Evolutionary conservation across 2,888 invertebrate genomes (phyloP), one percentile per base, ranked within the genome.

Genomic region (Hyposoter dolosus): DNA sequence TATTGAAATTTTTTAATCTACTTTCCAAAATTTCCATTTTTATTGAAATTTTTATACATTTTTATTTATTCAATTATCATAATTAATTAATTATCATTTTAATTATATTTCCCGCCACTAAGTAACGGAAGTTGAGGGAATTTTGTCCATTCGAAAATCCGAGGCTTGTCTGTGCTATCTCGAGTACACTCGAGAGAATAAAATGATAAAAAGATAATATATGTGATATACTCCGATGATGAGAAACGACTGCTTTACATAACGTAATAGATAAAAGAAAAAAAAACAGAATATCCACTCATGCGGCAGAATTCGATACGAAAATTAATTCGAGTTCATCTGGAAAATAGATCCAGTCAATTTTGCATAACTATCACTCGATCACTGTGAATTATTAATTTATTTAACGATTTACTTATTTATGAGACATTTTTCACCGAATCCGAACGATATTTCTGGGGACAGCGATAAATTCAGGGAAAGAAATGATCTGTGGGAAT

Each of bases 161-260:
- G 66, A 40, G 1, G 43, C 68, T 43, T 15, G 68, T 56, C 10
- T 10, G 40, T 15, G 63, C 12, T 68, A 43, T 68, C 68, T 40
- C 66, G 17, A 66, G 66, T 66, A 23, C 45, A 40, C 68, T 68
- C 68, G 9, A 68, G 45, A 45, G 43, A 68, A 43, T 43, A 23
- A 23, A 43, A 68, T 43, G 43, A 68, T 68, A 15, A 45, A 68
- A 45, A 23, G 43, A 68, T 43, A 45, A 68, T 45, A 68, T 9
- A 9, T 23, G 40, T 10, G 43, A 43, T 68, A 43, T 12, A 43
- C 68, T 43, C 68, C 19, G 43, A 56, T 43, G 43, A 56, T 43
- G 19, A 40, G 66, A 43, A 12, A 0, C 19, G 7, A 19, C 12
- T 45, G 15, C 43, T 68, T 45, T 68, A 45, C 68, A 45, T 68